These are phyloP conservation scores for Ephialtes manifestator DNA, from an alignment of 2,888 invertebrate species.

Conservation along the genomic window DNA sequence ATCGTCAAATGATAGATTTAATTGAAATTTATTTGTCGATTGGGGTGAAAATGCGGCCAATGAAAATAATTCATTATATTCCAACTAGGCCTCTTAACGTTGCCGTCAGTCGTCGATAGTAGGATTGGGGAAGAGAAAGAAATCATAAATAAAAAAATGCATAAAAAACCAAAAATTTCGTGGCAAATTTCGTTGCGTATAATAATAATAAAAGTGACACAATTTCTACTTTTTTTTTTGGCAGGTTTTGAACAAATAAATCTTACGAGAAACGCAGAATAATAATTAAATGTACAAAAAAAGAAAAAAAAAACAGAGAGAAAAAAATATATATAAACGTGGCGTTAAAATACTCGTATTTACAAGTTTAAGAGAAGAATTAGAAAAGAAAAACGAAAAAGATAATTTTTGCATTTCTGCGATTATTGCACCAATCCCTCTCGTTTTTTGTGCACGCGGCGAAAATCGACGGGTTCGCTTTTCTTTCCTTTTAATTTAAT, in stretches of 20 bases:
- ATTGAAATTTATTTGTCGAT: no score
- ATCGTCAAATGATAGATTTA: no score
- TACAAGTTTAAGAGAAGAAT: slow-evolving; percentile 49
- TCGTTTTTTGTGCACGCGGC: slow-evolving; percentile 57
- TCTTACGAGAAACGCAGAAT: slow-evolving; percentile 37
- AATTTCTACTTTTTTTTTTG: slow-evolving; percentile 32
- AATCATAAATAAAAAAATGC: slow-evolving; percentile 4
- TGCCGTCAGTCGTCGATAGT: slow-evolving; percentile 22
- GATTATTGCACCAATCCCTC: slow-evolving; percentile 68
- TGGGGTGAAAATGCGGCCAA: no score
- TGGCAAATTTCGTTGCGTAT: slow-evolving; percentile 24
- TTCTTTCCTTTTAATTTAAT: slow-evolving; percentile 37
- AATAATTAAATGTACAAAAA: slow-evolving; percentile 38
- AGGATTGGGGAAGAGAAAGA: slow-evolving; percentile 26
- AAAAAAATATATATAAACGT: slow-evolving; percentile 18
- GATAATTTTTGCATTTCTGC: slow-evolving; percentile 50
- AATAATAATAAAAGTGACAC: slow-evolving; percentile 59
- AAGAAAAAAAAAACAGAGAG: slow-evolving; percentile 15
- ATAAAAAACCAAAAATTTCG: not conserved
- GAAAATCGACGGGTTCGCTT: slow-evolving; percentile 40
- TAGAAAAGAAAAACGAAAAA: slow-evolving; percentile 48
- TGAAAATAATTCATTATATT: no score
- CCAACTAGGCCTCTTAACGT: not conserved
- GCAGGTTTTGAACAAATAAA: slow-evolving; percentile 26
- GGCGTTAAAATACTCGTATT: slow-evolving; percentile 56